phyloP scores from a whole-genome alignment of 2,888 invertebrate genomes.

The Eupithecia abbreviata region DNA sequence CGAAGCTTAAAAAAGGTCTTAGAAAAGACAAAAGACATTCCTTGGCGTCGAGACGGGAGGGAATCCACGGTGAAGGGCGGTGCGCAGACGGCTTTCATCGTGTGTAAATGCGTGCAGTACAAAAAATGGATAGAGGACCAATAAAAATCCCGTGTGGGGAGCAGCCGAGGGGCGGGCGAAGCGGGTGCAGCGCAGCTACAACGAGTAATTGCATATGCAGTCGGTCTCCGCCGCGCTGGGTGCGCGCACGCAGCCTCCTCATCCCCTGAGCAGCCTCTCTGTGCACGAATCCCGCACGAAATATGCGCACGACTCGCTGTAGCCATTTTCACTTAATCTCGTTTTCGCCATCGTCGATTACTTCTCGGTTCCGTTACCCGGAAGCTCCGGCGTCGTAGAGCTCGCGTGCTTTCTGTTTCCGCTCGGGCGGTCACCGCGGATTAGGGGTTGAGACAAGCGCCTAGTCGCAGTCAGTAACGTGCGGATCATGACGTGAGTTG shows the following conservation, averaged over 20 bases:
- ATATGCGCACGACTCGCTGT: slow-evolving; percentile 57
- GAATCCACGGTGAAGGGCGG: slow-evolving; percentile 75
- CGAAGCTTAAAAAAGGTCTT: slow-evolving; percentile 47
- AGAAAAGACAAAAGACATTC: slow-evolving; percentile 74
- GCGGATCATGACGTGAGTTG: slow-evolving; percentile 74
- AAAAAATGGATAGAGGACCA: slow-evolving; percentile 81
- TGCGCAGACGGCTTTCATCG: slow-evolving; percentile 75
- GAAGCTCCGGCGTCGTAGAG: slow-evolving; percentile 57
- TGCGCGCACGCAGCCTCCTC: slow-evolving; percentile 80
- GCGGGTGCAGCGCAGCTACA: slow-evolving; percentile 69
- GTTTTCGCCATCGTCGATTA: slow-evolving; percentile 57
- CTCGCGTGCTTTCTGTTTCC: slow-evolving; percentile 68
- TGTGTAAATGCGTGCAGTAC: slow-evolving; percentile 74
- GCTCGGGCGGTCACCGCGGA: slow-evolving; percentile 52
- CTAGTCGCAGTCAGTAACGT: slow-evolving; percentile 44
- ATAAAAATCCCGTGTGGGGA: slow-evolving; percentile 81
- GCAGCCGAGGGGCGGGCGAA: slow-evolving; percentile 78
- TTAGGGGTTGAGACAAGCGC: slow-evolving; percentile 53
- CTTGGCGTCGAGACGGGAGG: slow-evolving; percentile 70
- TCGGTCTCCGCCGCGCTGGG: slow-evolving; percentile 74
- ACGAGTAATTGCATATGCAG: slow-evolving; percentile 73
- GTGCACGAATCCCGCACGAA: slow-evolving; percentile 55
- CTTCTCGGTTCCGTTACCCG: slow-evolving; percentile 63
- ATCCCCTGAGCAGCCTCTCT: slow-evolving; percentile 47
- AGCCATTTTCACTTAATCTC: slow-evolving; percentile 50